phyloP scores from a whole-genome alignment of 2,797 vertebrate genomes.

The Peromyscus aztecus region DNA sequence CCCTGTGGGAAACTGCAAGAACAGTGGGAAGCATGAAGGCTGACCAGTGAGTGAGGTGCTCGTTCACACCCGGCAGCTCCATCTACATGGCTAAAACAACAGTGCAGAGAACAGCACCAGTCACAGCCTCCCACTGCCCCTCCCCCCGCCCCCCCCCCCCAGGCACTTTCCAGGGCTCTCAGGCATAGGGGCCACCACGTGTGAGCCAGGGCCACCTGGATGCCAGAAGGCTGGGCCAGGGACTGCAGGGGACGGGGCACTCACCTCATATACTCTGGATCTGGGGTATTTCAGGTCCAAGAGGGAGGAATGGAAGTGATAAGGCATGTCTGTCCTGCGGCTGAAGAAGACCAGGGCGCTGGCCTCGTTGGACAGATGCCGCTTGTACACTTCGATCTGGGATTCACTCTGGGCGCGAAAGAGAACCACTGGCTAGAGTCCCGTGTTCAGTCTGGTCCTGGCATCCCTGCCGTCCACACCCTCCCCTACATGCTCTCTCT shows the following conservation, averaged over 20 bases:
- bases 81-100: not conserved
- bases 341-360: conserved; percentile 95
- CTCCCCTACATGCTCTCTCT: not conserved
- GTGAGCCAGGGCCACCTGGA: not conserved
- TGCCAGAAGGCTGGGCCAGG: not conserved
- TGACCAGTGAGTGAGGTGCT: not conserved
- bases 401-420: conserved; percentile 89
- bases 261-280: conserved; percentile 86
- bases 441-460: not conserved
- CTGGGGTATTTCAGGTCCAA: conserved; percentile 89
- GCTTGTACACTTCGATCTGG: conserved; percentile 92
- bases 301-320: conserved; percentile 91
- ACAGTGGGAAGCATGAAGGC: rapidly evolving
- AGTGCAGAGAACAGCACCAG: not conserved
- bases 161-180: not conserved
- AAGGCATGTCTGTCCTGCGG: conserved; percentile 93
- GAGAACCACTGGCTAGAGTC: not conserved
- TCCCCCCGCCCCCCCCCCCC: not conserved
- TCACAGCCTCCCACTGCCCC: not conserved
- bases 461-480: not conserved
- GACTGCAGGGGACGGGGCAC: not conserved
- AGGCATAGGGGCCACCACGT: rapidly evolving
- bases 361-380: conserved; percentile 88
- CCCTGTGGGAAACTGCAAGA: not conserved
- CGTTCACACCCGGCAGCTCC: not conserved